Conservation (phyloP, 1,140 invertebrate species). For the Thaumatotibia leucotreta region DNA sequence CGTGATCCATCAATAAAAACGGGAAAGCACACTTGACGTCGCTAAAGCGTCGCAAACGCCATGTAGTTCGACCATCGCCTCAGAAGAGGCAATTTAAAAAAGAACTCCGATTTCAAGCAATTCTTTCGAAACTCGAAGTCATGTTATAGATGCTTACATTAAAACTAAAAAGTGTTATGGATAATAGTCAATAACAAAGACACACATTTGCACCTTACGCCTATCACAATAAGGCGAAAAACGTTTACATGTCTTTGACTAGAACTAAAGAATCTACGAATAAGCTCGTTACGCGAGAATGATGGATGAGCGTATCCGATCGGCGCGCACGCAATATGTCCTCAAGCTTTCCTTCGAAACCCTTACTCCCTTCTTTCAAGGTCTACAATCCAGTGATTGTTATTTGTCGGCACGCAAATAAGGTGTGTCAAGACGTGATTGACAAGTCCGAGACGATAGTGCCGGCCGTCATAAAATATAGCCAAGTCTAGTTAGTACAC, state of each 20-base stretch:
- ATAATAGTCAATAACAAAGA: background rate
- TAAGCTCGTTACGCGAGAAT: constrained; percentile 69
- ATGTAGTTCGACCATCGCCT: background rate
- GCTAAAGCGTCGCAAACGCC: constrained; percentile 49
- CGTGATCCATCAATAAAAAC: constrained; percentile 64
- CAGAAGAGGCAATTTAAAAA: background rate
- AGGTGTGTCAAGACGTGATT: constrained; percentile 53
- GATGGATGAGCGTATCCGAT: constrained; percentile 64
- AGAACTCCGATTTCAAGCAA: background rate
- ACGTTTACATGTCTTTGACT: background rate
- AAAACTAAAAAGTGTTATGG: background rate
- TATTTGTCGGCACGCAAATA: constrained; percentile 27
- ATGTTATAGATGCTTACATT: background rate
- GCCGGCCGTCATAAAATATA: constrained; percentile 67
- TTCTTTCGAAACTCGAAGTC: background rate
- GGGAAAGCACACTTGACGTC: constrained; percentile 23
- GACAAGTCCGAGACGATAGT: constrained; percentile 69
- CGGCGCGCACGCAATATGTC: constrained; percentile 23
- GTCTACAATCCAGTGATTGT: constrained; percentile 24
- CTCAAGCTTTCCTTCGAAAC: background rate
- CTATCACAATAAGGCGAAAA: background rate
- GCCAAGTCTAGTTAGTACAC: constrained; percentile 70
- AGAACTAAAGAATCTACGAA: constrained; percentile 48
- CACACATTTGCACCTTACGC: background rate
- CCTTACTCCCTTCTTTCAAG: constrained; percentile 26